Percentiles rank a stretch among this genome's conserved stretches.
phyloP scores from a whole-genome alignment of 2,113 vertebrate genomes.

The Dromas ardeola region DNA sequence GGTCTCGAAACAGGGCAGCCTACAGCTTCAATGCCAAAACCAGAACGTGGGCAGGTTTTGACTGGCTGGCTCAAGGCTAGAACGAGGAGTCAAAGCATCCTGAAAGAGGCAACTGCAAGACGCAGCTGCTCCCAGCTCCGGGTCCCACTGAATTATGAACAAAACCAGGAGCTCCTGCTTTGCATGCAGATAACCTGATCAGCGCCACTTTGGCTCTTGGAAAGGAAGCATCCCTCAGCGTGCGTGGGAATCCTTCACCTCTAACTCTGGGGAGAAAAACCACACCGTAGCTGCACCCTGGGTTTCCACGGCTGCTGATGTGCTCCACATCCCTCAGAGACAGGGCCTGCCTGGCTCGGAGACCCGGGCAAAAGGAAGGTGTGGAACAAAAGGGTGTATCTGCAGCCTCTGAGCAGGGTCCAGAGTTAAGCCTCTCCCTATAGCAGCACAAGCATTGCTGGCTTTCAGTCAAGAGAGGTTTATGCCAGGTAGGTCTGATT shows the following conservation, averaged over 20 bases:
- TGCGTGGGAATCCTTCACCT: conserved; percentile 6
- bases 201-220: background rate
- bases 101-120: conserved; percentile 34
- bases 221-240: conserved; percentile 5
- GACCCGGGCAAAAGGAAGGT: background rate
- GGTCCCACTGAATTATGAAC: conserved; percentile 22
- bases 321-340: background rate
- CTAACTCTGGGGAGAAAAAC: background rate
- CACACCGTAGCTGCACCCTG: background rate
- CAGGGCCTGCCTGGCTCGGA: background rate
- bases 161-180: conserved; percentile 57
- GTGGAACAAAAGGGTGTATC: background rate
- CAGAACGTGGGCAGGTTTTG: conserved; percentile 61
- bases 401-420: background rate
- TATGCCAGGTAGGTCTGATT: conserved; percentile 58
- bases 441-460: background rate
- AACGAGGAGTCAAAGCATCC: conserved; percentile 34
- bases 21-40: conserved; percentile 55
- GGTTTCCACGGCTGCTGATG: background rate
- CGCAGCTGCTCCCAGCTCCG: conserved; percentile 7
- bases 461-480: conserved; percentile 39
- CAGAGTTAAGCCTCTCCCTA: conserved; percentile 33
- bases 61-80: conserved; percentile 65
- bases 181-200: conserved; percentile 52
- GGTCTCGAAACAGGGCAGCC: conserved; percentile 25